Percentiles rank a stretch among this genome's conserved stretches.
These are phyloP conservation scores for Eulemur coronatus DNA, from an alignment of 2,797 vertebrate species.

Conservation along the genomic window DNA sequence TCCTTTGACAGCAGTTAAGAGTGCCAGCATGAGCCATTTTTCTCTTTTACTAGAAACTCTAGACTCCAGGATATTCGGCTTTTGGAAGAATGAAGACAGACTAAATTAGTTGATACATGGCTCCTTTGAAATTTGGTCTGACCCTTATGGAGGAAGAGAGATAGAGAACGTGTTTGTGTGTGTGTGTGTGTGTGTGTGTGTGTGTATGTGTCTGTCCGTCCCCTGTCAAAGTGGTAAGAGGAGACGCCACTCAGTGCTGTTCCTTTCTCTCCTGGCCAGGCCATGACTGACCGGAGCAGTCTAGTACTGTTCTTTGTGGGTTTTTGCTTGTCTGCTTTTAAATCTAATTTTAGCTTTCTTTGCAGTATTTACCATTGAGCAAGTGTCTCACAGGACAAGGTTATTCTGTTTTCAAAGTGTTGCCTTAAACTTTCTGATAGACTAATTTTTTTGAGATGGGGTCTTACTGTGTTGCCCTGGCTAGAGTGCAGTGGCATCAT, in stretches of 20 bases:
- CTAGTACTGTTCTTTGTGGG: background rate
- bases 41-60: slow-evolving; percentile 17
- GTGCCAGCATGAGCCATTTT: background rate
- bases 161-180: background rate
- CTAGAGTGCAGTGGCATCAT: background rate
- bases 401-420: background rate
- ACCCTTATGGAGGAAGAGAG: background rate
- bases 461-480: background rate
- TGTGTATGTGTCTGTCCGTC: background rate
- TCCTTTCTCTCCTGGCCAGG: background rate
- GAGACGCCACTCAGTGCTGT: background rate
- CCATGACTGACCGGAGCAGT: background rate
- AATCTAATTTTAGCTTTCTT: background rate
- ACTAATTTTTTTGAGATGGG: background rate
- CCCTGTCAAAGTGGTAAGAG: background rate
- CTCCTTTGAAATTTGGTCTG: background rate
- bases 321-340: background rate
- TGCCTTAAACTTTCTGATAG: slow-evolving; percentile 23
- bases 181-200: background rate
- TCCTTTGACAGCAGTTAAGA: slow-evolving; percentile 1
- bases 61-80: background rate
- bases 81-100: background rate
- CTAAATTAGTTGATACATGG: background rate
- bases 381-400: background rate
- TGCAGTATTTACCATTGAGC: background rate